Conservation (phyloP, 1,140 invertebrate species). For the Nymphalis io region DNA sequence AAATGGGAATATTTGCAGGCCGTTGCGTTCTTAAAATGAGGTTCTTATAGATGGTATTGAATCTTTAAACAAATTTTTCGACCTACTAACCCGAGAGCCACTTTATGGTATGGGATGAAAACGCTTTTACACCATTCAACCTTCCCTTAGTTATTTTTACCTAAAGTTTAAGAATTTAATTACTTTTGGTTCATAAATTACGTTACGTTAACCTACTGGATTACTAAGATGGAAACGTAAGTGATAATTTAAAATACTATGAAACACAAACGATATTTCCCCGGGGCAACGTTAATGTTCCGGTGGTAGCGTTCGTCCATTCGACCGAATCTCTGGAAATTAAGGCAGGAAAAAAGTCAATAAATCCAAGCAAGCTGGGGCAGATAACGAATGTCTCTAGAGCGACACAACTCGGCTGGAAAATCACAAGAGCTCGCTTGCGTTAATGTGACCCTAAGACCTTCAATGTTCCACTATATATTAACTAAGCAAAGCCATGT, state of each 20-base stretch:
- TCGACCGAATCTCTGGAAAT: slow-evolving; percentile 77
- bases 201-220: slow-evolving; percentile 21
- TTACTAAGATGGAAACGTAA: slow-evolving; percentile 40
- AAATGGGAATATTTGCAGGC: slow-evolving; percentile 73
- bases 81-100: slow-evolving; percentile 54
- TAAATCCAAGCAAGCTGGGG: slow-evolving; percentile 52
- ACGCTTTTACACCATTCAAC: slow-evolving; percentile 27
- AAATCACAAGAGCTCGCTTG: slow-evolving; percentile 45
- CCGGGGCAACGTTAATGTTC: slow-evolving; percentile 71
- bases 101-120: slow-evolving; percentile 70
- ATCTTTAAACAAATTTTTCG: slow-evolving; percentile 75
- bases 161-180: neutral
- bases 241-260: slow-evolving; percentile 70
- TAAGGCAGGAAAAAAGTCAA: slow-evolving; percentile 76
- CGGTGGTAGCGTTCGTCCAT: slow-evolving; percentile 68
- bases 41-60: slow-evolving; percentile 71
- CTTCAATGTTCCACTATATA: slow-evolving; percentile 18
- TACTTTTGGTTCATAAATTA: neutral
- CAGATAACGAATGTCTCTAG: slow-evolving; percentile 68
- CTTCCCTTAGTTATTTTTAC: neutral
- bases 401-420: slow-evolving; percentile 48
- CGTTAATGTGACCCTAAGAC: slow-evolving; percentile 66
- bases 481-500: slow-evolving; percentile 39
- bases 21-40: slow-evolving; percentile 71
- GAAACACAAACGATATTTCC: slow-evolving; percentile 74